These are phyloP conservation scores for Ceratosolen fusciceps DNA, from an alignment of 1,140 invertebrate species.

Conservation along the genomic window DNA sequence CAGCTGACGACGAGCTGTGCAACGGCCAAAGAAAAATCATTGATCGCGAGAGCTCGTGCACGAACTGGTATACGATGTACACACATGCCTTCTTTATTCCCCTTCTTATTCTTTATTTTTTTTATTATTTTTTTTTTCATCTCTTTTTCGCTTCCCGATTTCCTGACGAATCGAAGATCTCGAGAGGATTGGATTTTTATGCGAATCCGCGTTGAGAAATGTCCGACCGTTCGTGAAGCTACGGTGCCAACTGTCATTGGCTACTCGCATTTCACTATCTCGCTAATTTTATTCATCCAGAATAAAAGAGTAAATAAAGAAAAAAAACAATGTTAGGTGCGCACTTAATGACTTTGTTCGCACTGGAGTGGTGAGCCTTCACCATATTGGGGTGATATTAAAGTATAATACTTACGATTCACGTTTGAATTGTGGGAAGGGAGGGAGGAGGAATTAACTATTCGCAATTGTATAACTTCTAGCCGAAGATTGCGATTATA, in stretches of 20 bases:
- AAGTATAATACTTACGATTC: background rate
- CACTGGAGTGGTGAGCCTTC: background rate
- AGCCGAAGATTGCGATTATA: background rate
- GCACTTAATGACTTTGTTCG: background rate
- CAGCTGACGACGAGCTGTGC: too few relatives aligned
- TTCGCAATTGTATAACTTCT: background rate
- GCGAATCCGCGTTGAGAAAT: conserved; percentile 9
- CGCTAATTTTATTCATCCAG: background rate
- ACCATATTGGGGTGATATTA: background rate
- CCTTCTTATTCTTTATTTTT: background rate
- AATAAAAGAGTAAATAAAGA: too few relatives aligned
- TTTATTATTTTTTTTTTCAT: conserved; percentile 5
- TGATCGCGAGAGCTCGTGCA: background rate
- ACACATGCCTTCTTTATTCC: background rate
- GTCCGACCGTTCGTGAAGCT: background rate
- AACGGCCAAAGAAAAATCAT: conserved; percentile 14
- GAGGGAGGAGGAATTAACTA: background rate
- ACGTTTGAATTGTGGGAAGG: background rate
- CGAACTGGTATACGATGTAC: conserved; percentile 21
- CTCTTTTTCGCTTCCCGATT: background rate
- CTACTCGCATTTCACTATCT: background rate
- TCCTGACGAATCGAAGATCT: conserved; percentile 14
- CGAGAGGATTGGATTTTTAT: background rate
- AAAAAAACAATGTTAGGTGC: too few relatives aligned
- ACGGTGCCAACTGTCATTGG: background rate